These are phyloP conservation scores for Rhagoletis zephyria DNA, from an alignment of 1,140 invertebrate species.

Conservation along the genomic window DNA sequence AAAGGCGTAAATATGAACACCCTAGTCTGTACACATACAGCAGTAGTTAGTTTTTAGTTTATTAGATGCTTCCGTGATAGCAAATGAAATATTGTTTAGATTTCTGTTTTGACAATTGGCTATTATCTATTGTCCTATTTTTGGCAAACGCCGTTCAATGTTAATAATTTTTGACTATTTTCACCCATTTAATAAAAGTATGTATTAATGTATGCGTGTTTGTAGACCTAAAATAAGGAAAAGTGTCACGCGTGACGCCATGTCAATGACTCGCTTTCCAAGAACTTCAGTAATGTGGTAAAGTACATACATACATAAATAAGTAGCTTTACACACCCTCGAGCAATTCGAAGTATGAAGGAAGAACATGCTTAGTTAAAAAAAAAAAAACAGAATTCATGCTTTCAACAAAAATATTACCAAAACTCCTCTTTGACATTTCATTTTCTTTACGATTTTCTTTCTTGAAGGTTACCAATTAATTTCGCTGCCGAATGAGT, in stretches of 20 bases:
- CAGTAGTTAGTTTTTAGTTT: too few relatives aligned
- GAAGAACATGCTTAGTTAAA: not conserved
- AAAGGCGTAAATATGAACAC: too few relatives aligned
- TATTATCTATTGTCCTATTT: constrained; percentile 15
- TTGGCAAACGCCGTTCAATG: not conserved
- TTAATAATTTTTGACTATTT: not conserved
- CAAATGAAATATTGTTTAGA: constrained; percentile 27
- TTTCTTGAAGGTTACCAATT: constrained; percentile 1
- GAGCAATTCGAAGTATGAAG: not conserved
- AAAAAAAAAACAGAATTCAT: not conserved
- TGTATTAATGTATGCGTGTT: not conserved
- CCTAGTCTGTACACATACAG: too few relatives aligned
- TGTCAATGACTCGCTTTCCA: not conserved
- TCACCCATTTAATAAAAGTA: not conserved
- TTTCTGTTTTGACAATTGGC: constrained; percentile 4
- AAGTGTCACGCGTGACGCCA: not conserved
- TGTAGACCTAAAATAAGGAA: not conserved
- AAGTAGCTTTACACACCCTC: too few relatives aligned
- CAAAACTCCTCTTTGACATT: not conserved
- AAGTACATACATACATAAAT: too few relatives aligned
- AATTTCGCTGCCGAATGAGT: not conserved
- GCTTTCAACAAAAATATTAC: not conserved
- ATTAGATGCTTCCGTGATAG: constrained; percentile 13
- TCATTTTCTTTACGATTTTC: not conserved
- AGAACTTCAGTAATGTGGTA: not conserved